These are phyloP conservation scores for Atta colombica DNA, from an alignment of 1,140 invertebrate genomes.

Conservation along the genomic window DNA sequence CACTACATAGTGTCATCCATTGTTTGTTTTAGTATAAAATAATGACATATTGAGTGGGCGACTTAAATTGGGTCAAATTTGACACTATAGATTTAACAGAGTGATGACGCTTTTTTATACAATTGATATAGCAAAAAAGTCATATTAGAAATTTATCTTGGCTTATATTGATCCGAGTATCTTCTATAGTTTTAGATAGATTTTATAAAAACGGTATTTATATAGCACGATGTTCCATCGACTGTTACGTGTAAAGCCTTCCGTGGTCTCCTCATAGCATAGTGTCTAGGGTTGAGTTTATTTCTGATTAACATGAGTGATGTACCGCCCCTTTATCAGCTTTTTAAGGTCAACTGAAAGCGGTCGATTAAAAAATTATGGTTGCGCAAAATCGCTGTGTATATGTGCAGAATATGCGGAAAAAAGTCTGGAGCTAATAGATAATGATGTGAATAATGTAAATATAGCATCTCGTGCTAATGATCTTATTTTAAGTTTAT, in stretches of 20 bases:
- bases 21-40: too few species aligned
- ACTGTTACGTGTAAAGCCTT: conserved; percentile 55
- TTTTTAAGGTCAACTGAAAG: conserved; percentile 63
- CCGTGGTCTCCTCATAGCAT: conserved; percentile 38
- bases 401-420: background rate
- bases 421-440: conserved; percentile 6
- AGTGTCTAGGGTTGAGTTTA: conserved; percentile 57
- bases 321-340: conserved; percentile 48
- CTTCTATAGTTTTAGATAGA: conserved; percentile 35
- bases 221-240: conserved; percentile 46
- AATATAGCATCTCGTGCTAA: background rate
- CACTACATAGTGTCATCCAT: too few species aligned
- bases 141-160: conserved; percentile 11
- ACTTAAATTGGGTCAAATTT: too few species aligned
- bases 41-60: too few species aligned
- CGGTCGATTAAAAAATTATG: conserved; percentile 63
- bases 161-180: conserved; percentile 16
- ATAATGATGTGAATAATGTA: background rate
- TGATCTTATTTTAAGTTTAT: conserved; percentile 35
- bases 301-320: conserved; percentile 64
- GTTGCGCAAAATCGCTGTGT: conserved; percentile 35
- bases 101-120: background rate
- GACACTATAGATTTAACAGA: too few species aligned
- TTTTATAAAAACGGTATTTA: conserved; percentile 50
- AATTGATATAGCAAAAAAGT: background rate